Conservation (phyloP, 2,113 vertebrate genomes). For the Xyrauchen texanus region DNA sequence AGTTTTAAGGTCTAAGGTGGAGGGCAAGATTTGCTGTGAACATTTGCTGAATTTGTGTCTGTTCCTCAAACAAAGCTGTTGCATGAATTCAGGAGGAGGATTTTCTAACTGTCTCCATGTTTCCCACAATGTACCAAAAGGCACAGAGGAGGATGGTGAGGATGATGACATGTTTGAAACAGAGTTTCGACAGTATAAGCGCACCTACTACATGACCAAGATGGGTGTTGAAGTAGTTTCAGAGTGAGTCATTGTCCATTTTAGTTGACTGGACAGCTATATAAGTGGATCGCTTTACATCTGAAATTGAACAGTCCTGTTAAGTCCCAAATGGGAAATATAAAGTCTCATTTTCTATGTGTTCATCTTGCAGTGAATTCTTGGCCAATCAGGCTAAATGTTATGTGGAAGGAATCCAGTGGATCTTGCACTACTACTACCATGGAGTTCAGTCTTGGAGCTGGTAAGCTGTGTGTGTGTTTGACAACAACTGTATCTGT, state of each 20-base stretch:
- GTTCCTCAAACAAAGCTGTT: too few relatives aligned
- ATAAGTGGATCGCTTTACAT: background rate
- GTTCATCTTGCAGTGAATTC: conserved; percentile 82
- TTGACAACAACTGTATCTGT: background rate
- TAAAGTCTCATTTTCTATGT: background rate
- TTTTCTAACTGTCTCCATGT: background rate
- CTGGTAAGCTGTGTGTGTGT: conserved; percentile 77
- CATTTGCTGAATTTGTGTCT: too few relatives aligned
- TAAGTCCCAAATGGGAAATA: too few relatives aligned
- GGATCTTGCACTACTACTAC: conserved; percentile 99
- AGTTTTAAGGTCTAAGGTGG: too few relatives aligned
- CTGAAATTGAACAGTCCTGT: too few relatives aligned
- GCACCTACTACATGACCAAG: conserved; percentile 98
- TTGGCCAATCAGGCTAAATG: conserved; percentile 89
- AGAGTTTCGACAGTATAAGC: conserved; percentile 96
- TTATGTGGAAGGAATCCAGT: conserved; percentile 96
- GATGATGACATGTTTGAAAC: conserved; percentile 98
- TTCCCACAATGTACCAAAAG: conserved; percentile 60
- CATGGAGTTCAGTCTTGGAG: conserved; percentile 99
- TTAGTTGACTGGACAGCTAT: background rate
- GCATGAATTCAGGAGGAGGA: too few relatives aligned
- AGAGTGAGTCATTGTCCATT: conserved; percentile 78
- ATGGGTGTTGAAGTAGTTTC: conserved; percentile 95
- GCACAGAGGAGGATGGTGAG: conserved; percentile 84
- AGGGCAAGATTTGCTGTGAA: too few relatives aligned